Percentiles rank a stretch among this genome's conserved stretches.
phyloP scores from a whole-genome alignment of 2,888 invertebrate species.

The Cantharis nigra region DNA sequence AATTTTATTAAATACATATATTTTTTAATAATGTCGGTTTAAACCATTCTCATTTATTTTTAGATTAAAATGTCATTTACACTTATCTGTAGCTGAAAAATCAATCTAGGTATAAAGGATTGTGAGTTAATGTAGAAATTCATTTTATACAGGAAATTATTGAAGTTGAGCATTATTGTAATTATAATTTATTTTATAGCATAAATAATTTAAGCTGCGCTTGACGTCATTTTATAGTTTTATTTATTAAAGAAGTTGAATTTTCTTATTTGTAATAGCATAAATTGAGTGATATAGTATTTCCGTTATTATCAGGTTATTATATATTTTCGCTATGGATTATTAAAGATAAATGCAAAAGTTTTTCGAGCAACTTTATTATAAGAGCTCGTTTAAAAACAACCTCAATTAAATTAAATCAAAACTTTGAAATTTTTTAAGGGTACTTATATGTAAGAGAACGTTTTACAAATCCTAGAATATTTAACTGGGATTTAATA shows the following conservation, averaged over 20 bases:
- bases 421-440: conserved; percentile 12
- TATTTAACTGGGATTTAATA: conserved; percentile 10
- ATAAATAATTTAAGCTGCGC: not conserved
- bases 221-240: not conserved
- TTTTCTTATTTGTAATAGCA: conserved; percentile 2
- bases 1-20: not conserved
- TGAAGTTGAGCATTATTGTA: not conserved
- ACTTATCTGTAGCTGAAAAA: not conserved
- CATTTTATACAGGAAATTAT: conserved; percentile 13
- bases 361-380: conserved; percentile 5
- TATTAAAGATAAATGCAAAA: conserved; percentile 11
- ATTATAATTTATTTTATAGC: conserved; percentile 4
- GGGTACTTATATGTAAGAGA: conserved; percentile 2
- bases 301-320: not conserved
- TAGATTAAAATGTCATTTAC: not conserved
- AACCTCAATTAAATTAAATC: conserved; percentile 23
- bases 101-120: not conserved
- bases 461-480: not conserved
- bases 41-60: not conserved
- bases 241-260: not conserved
- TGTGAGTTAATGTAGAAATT: conserved; percentile 1
- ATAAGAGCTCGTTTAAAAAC: not conserved
- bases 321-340: not conserved
- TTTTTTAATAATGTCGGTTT: not conserved
- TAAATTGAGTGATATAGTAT: not conserved